Percentiles rank a stretch among this genome's conserved stretches.
phyloP scores from a whole-genome alignment of 2,797 vertebrate species.

The Cyclopterus lumpus region DNA sequence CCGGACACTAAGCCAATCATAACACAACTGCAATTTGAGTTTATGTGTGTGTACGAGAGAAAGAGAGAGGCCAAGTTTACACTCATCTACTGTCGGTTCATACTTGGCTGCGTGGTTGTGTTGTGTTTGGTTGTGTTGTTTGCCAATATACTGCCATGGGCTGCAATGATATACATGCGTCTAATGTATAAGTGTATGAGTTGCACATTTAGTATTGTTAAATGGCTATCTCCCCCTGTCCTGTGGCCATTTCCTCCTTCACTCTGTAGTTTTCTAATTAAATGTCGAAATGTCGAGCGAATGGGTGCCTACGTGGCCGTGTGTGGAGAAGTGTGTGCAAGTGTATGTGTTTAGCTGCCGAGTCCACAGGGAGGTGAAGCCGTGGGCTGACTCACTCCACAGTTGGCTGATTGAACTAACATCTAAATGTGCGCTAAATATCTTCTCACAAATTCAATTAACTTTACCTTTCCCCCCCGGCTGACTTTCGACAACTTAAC shows the following conservation, averaged over 20 bases:
- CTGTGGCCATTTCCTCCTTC: slow-evolving; percentile 35
- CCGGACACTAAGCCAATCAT: slow-evolving; percentile 71
- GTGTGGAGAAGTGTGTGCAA: slow-evolving; percentile 19
- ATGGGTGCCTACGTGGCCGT: slow-evolving; percentile 22
- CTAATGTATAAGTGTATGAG: neutral
- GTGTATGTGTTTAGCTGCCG: slow-evolving; percentile 35
- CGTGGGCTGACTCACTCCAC: slow-evolving; percentile 62
- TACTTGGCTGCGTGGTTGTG: neutral
- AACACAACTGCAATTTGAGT: slow-evolving; percentile 62
- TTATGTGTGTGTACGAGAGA: slow-evolving; percentile 3
- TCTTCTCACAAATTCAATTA: slow-evolving; percentile 82
- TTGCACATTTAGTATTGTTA: slow-evolving; percentile 14
- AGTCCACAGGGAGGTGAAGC: slow-evolving; percentile 56
- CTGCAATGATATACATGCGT: neutral
- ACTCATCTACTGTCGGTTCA: neutral
- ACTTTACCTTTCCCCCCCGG: slow-evolving; percentile 74
- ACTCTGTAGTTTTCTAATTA: slow-evolving; percentile 62
- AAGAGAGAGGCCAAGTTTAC: neutral
- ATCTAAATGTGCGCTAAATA: slow-evolving; percentile 75
- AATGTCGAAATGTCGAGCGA: slow-evolving; percentile 51
- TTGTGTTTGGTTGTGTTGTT: neutral
- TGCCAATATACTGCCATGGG: neutral
- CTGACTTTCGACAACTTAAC: slow-evolving; percentile 67
- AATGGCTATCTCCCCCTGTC: slow-evolving; percentile 26
- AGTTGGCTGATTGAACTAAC: slow-evolving; percentile 75